These are phyloP conservation scores for Pemphigus obesinymphae DNA, from an alignment of 1,140 invertebrate genomes.

Conservation along the genomic window DNA sequence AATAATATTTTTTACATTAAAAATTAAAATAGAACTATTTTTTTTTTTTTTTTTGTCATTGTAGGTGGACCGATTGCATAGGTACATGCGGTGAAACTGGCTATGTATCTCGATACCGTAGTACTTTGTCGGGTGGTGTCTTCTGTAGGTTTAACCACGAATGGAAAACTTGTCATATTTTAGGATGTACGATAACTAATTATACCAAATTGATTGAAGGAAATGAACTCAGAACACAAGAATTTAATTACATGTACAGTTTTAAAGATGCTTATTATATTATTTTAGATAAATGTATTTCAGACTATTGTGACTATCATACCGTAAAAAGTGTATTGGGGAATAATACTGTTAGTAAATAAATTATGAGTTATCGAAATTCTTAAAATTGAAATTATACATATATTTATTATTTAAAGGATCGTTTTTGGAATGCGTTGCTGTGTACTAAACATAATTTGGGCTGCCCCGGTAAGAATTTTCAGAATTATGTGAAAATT, in stretches of 20 bases:
- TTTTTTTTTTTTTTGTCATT: background rate
- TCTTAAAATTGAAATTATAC: background rate
- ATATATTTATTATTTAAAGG: background rate
- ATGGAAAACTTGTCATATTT: slow-evolving; percentile 16
- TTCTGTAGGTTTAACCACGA: background rate
- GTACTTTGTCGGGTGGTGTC: background rate
- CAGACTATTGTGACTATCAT: background rate
- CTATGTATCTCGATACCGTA: background rate
- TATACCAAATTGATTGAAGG: background rate
- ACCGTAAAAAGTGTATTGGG: background rate
- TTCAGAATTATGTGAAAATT: background rate
- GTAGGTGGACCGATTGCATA: background rate
- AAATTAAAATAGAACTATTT: background rate
- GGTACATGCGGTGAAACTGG: slow-evolving; percentile 9
- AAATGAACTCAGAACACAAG: background rate
- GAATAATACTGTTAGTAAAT: background rate
- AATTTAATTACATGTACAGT: background rate
- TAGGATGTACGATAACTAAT: background rate
- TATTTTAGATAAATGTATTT: background rate
- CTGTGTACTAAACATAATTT: slow-evolving; percentile 14
- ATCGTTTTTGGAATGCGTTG: slow-evolving; percentile 21
- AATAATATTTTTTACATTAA: background rate
- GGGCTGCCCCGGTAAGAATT: slow-evolving; percentile 22
- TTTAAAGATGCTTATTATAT: background rate
- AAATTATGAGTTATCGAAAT: background rate